Base-by-base conservation (phyloP, 2,113 vertebrate species). In the Camelus dromedarius region DNA sequence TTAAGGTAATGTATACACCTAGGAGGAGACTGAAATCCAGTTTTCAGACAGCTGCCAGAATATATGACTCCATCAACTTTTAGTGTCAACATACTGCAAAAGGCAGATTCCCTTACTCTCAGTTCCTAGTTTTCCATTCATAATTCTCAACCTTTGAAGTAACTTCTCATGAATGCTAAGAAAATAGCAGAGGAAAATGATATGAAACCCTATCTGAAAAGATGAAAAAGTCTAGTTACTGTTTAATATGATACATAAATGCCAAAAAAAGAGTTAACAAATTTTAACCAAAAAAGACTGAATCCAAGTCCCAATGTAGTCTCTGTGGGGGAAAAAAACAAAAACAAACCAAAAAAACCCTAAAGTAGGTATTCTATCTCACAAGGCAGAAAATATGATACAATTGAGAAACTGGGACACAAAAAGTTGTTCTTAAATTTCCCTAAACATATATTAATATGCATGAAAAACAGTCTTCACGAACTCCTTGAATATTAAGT, bases 131-230 rank as follows among this genome's bases (percentile, higher is more conserved):
- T 48, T 91, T 9, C 5, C 69, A 80, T 91, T 84, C 32, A 35
- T 46, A 95, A 91, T 85, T 85, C 52, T 92, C 20, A 82, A 50
- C 16, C 24, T 48, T 69, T 79, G 24, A 96, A 48, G 76, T 64
- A 92, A 94, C 11, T 28, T 48, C 11, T 83, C 60, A 87, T 10
- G 13, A 82, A 32, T 83, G 24, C 88, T 86, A 92, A 67, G 35
- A 89, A 93, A 96, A 62, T 2, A 88, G 20, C 15, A 88, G 14
- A 89, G 84, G n/a, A 19, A 93, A 97, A 96, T 7, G 52, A 86
- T 6, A 66, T 54, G 8, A 85, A 80, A 91, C 19, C 58, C 54
- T 83, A 60, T 73, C 24, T 83, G 69, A 42, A 79, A 11, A 77
- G 35, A 86, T 7, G n/a, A 14, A 24, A 95, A 95, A 81, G n/a